Percentiles rank a stretch among this genome's conserved stretches.
Conservation (phyloP, 2,113 vertebrate species). For the Anas platyrhynchos region DNA sequence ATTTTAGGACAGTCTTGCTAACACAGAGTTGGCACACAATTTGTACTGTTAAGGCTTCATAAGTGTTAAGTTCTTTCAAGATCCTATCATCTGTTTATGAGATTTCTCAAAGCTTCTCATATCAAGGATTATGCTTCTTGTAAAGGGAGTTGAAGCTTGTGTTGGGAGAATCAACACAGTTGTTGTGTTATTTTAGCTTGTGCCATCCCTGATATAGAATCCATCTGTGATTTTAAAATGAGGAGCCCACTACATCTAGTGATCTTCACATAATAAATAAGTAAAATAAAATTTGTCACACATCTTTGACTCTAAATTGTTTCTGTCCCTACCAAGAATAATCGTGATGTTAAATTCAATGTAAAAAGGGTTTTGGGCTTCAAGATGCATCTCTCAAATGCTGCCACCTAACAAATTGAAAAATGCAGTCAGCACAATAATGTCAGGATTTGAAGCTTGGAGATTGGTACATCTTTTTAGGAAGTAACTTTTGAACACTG, state of each 20-base stretch:
- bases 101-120: neutral
- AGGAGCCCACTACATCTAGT: neutral
- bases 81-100: neutral
- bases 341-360: neutral
- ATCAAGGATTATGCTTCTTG: neutral
- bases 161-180: neutral
- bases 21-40: neutral
- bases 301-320: neutral
- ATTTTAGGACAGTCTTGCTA: neutral
- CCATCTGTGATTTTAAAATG: neutral
- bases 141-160: neutral
- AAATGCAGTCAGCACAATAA: neutral
- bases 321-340: neutral
- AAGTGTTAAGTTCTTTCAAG: neutral
- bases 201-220: neutral
- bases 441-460: neutral
- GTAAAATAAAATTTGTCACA: neutral
- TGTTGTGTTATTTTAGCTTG: neutral
- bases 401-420: neutral
- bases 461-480: neutral
- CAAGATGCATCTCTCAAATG: neutral
- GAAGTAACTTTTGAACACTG: neutral
- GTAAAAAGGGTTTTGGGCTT: neutral
- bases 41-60: neutral
- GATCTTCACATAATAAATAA: neutral